Base-by-base conservation (phyloP, 2,113 vertebrate genomes). In the Ochotona princeps region DNA sequence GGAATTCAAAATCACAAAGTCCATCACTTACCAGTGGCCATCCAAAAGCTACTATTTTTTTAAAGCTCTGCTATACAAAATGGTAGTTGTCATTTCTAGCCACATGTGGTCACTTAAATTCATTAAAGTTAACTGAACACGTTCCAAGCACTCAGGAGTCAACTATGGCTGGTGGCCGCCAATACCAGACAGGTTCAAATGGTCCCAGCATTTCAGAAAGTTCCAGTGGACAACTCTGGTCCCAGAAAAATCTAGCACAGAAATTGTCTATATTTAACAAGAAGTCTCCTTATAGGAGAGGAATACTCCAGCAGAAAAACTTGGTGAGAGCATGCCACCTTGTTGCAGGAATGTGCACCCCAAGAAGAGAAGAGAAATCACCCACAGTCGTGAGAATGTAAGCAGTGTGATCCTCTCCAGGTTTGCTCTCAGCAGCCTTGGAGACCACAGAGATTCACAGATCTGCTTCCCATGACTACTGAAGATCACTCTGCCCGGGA, bases 1-100 rank as follows among this genome's bases (percentile, higher is more conserved):
- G 57, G 38, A 85, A 96, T 94, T 95, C 67, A 90, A 87, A 92
- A 75, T 88, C 83, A 90, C 32, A 81, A 88, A 86, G 72, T 63
- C 80, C 75, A 69, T 75, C 80, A 78, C 38, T 88, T 57, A 67
- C 47, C 63, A 83, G 25, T 38, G 11, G 72, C 76, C 54, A 67
- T 57, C 57, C 60, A 35, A 93, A 44, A 81, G 38, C 51, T 87
- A 49, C 54, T 72, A 13, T 61, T n/a, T 61, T 82, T 80, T 79
- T 93, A 90, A 87, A 89, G 85, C 51, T 92, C 57, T 83, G 57
- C 38, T 87, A n/a, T 49, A 87, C n/a, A 47, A 92, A 86, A 89
- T 78, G 75, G 65, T 49, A 87, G 72, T 20, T 57, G 66, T 51
- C 83, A 66, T 25, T 54, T 25, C 44, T 75, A 63, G 85, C 70